Conservation (phyloP, 2,113 vertebrate genomes). For the Penelope pileata region DNA sequence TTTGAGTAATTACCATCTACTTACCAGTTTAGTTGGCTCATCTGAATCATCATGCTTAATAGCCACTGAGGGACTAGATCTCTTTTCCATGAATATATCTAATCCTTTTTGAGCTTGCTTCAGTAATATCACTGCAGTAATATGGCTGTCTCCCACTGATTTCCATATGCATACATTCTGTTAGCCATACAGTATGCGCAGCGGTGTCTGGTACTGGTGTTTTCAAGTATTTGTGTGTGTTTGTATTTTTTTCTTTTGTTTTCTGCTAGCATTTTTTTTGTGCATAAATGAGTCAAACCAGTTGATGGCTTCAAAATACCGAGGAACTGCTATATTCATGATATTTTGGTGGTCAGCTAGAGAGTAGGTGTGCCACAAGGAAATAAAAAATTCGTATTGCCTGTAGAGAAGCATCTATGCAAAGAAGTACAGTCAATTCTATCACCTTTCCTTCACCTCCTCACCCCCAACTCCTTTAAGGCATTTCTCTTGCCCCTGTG, state of each 20-base stretch:
- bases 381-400: neutral
- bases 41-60: neutral
- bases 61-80: neutral
- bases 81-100: neutral
- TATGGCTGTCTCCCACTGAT: neutral
- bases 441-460: neutral
- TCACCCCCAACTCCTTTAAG: neutral
- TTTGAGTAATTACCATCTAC: neutral
- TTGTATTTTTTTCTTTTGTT: neutral
- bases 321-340: neutral
- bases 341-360: neutral
- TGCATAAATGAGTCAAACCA: neutral
- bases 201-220: neutral
- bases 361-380: neutral
- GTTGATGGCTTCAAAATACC: neutral
- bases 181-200: neutral
- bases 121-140: neutral
- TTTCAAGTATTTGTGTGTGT: neutral
- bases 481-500: neutral
- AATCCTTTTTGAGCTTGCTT: neutral
- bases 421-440: neutral
- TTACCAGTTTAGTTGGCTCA: neutral
- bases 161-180: neutral
- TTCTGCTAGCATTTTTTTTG: neutral
- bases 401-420: neutral